Evolutionary conservation across 35 echinoderm and acorn worm species (phyloP).

Genomic region (Patiria miniata): DNA sequence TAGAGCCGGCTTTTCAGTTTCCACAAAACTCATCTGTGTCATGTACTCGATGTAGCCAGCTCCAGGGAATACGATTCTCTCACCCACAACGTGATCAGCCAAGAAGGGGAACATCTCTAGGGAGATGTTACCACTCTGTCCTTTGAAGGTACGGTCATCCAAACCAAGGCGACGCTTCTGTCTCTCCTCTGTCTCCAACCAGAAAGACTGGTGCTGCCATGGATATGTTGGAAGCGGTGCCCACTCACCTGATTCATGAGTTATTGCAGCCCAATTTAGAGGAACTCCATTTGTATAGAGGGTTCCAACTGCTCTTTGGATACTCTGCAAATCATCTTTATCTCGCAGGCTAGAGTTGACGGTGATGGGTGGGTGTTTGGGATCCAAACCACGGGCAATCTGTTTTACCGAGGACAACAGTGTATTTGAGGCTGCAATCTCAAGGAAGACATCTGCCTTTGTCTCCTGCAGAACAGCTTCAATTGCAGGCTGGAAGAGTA

Average conservation of each 20-base stretch:
- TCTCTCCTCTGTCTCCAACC: conserved; percentile 77
- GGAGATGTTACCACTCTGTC: conserved; percentile 72
- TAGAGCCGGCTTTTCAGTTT: conserved; percentile 37
- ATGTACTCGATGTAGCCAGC: conserved; percentile 66
- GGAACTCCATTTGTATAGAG: conserved; percentile 59
- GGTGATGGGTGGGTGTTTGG: conserved; percentile 45
- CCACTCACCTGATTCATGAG: conserved; percentile 49
- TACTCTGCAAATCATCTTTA: conserved; percentile 67
- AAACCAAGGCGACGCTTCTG: conserved; percentile 80
- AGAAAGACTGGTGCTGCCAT: conserved; percentile 72
- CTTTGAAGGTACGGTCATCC: conserved; percentile 85
- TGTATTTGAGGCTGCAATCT: conserved; percentile 79
- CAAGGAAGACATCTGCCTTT: conserved; percentile 72
- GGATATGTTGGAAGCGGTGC: conserved; percentile 74
- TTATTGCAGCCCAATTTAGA: conserved; percentile 69
- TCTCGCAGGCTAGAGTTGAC: conserved; percentile 69
- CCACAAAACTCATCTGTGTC: conserved; percentile 46
- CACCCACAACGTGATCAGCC: conserved; percentile 47
- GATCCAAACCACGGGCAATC: conserved; percentile 67
- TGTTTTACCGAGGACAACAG: conserved; percentile 77
- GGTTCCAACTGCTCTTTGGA: conserved; percentile 57
- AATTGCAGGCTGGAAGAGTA: conserved; percentile 79
- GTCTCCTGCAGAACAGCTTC: conserved; percentile 72
- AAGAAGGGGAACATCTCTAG: conserved; percentile 83
- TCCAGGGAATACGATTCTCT: conserved; percentile 66